These are phyloP conservation scores for Anorthoa munda DNA, from an alignment of 2,888 invertebrate genomes.

Conservation along the genomic window DNA sequence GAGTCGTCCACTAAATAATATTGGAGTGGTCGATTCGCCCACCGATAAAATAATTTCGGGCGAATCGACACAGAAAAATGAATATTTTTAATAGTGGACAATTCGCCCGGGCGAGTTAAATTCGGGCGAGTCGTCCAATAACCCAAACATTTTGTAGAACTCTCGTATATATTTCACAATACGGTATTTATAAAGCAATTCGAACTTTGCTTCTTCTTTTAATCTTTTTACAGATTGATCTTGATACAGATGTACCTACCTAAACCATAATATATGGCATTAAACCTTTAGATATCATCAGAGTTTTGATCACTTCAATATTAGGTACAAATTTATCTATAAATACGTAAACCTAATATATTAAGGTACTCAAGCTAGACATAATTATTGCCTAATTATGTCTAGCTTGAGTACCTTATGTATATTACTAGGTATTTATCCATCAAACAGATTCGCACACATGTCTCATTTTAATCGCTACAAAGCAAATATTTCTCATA, in stretches of 20 bases:
- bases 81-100: too few relatives aligned
- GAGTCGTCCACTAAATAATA: too few relatives aligned
- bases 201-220: not conserved
- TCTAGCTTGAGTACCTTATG: not conserved
- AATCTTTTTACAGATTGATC: conserved; percentile 3
- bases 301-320: not conserved
- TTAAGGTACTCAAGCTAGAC: too few relatives aligned
- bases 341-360: conserved; percentile 5
- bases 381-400: too few relatives aligned
- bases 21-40: too few relatives aligned
- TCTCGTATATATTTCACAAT: conserved; percentile 7
- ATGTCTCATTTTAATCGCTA: conserved; percentile 9
- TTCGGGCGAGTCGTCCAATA: too few relatives aligned
- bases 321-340: not conserved
- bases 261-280: not conserved
- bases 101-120: too few relatives aligned
- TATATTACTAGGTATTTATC: conserved; percentile 7
- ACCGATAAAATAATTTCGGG: too few relatives aligned
- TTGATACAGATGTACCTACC: not conserved
- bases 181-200: conserved; percentile 7
- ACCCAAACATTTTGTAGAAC: not conserved
- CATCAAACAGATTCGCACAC: conserved; percentile 4
- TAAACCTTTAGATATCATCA: not conserved
- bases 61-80: too few relatives aligned
- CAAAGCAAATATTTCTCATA: conserved; percentile 25